Conservation (phyloP, 2,797 vertebrate species). For the Distichodus sexfasciatus region DNA sequence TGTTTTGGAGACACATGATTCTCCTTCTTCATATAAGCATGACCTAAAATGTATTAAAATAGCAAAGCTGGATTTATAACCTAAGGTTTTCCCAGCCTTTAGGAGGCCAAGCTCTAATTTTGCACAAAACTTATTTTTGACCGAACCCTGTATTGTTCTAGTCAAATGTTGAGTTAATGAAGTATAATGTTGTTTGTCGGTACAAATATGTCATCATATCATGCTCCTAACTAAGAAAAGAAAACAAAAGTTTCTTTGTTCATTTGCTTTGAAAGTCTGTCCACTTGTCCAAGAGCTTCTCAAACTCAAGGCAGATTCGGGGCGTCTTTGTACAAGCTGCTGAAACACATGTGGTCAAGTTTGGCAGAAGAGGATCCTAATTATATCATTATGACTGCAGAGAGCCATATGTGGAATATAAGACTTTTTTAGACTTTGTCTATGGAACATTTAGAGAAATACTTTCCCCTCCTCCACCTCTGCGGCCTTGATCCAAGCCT, state of each 20-base stretch:
- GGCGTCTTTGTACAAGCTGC: too few species aligned
- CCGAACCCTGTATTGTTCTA: not conserved
- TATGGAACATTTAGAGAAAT: not conserved
- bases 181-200: not conserved
- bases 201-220: not conserved
- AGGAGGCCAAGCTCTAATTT: not conserved
- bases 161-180: not conserved
- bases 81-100: not conserved
- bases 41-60: constrained; percentile 10
- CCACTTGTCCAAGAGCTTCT: too few species aligned
- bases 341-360: constrained; percentile 1
- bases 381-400: not conserved
- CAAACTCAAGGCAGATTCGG: too few species aligned
- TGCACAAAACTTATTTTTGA: not conserved
- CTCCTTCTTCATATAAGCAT: constrained; percentile 12
- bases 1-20: constrained; percentile 14
- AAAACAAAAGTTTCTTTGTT: too few species aligned
- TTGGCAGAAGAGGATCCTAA: constrained; percentile 4
- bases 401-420: not conserved
- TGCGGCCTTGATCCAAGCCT: not conserved
- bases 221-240: too few species aligned
- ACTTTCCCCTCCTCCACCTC: not conserved
- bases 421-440: constrained; percentile 17
- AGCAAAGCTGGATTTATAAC: not conserved
- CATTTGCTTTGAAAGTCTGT: too few species aligned